Percentiles rank a stretch among this genome's conserved stretches.
These are phyloP conservation scores for Chelonoidis abingdonii DNA, from an alignment of 2,113 vertebrate genomes.

Conservation along the genomic window DNA sequence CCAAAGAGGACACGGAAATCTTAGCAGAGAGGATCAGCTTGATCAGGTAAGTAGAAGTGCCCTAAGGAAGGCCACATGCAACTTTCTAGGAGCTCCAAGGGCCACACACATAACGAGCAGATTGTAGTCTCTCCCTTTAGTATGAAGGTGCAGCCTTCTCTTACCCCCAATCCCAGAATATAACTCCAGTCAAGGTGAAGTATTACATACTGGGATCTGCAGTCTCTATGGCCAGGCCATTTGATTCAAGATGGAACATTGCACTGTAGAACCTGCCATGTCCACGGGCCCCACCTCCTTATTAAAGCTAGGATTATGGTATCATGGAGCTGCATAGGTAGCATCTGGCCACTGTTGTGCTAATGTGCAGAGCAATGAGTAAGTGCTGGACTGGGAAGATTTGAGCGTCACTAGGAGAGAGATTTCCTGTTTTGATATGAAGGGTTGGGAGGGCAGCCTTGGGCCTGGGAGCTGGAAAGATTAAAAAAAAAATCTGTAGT, in stretches of 20 bases:
- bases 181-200: accelerated
- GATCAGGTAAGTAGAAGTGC: conserved; percentile 83
- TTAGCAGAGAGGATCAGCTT: conserved; percentile 86
- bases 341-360: not conserved
- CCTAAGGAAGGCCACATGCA: accelerated
- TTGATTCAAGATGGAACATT: not conserved
- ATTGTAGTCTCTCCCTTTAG: not conserved
- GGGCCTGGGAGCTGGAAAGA: conserved; percentile 59
- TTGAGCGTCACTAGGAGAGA: conserved; percentile 3
- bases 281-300: not conserved
- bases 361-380: not conserved
- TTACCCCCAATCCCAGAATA: not conserved
- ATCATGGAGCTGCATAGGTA: accelerated
- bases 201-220: not conserved
- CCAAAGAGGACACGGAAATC: conserved; percentile 88
- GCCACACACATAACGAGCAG: not conserved
- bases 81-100: accelerated
- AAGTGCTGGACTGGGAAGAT: conserved; percentile 53
- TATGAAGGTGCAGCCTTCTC: not conserved
- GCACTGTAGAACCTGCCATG: not conserved
- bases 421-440: conserved; percentile 72
- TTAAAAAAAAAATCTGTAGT: conserved; percentile 7
- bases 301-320: not conserved
- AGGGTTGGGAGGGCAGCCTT: conserved; percentile 47
- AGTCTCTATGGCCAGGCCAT: not conserved